Percentiles rank a stretch among this genome's conserved stretches.
These are phyloP conservation scores for Malaclemys terrapin DNA, from an alignment of 2,113 vertebrate genomes.

Conservation along the genomic window DNA sequence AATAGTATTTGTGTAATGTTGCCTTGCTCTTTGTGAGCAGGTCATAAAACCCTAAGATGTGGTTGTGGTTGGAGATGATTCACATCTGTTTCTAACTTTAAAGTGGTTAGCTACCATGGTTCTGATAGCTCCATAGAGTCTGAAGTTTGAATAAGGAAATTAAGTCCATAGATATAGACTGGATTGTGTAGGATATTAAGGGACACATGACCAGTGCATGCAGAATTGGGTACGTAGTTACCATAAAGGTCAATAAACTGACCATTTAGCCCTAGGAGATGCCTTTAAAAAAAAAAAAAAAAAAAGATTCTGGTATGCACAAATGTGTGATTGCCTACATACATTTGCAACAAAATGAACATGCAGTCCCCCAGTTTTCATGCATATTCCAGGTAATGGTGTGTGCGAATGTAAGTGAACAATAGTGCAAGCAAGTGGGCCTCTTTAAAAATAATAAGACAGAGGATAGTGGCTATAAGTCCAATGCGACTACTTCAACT, in stretches of 20 bases:
- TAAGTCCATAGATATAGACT: background rate
- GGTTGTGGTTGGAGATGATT: background rate
- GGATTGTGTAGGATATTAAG: background rate
- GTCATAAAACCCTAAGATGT: background rate
- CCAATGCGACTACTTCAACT: background rate
- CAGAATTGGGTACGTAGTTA: background rate
- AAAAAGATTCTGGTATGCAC: too few relatives aligned
- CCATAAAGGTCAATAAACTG: background rate
- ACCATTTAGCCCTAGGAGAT: background rate
- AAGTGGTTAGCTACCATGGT: background rate
- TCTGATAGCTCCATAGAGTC: background rate
- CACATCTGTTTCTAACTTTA: background rate
- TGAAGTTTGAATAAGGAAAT: rapidly evolving
- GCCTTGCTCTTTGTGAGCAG: background rate
- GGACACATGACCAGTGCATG: background rate
- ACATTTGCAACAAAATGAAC: background rate
- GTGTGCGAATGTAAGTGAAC: too few relatives aligned
- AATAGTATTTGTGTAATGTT: background rate
- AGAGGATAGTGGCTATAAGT: background rate
- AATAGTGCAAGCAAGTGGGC: background rate
- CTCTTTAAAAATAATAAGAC: background rate
- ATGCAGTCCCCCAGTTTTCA: background rate
- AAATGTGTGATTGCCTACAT: background rate
- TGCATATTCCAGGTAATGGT: background rate
- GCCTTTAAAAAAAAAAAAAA: too few relatives aligned